These are phyloP conservation scores for Xiphorhynchus elegans DNA, from an alignment of 2,113 vertebrate genomes.

Conservation along the genomic window DNA sequence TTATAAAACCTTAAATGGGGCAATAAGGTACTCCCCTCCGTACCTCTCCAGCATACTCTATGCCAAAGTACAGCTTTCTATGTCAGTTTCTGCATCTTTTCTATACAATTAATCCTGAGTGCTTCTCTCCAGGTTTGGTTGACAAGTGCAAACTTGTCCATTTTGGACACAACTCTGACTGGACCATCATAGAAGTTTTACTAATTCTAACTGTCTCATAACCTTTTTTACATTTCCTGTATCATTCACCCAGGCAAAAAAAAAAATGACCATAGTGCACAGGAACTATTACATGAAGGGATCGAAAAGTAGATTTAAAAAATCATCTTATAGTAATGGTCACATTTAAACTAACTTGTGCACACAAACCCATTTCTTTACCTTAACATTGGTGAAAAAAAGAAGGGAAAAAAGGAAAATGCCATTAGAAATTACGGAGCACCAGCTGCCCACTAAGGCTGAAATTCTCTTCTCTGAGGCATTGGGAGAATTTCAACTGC, in stretches of 20 bases:
- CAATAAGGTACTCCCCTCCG: not conserved
- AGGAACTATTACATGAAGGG: not conserved
- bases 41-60: not conserved
- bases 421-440: not conserved
- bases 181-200: not conserved
- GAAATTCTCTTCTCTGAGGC: not conserved
- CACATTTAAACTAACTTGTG: not conserved
- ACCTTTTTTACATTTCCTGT: not conserved
- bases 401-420: not conserved
- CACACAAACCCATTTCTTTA: not conserved
- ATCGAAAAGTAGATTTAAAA: not conserved
- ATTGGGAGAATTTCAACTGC: not conserved
- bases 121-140: not conserved
- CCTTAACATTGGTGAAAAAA: not conserved
- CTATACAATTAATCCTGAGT: not conserved
- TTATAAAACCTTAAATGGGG: not conserved
- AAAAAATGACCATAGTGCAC: accelerated
- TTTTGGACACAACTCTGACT: not conserved
- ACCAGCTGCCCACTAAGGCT: not conserved
- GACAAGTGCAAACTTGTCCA: not conserved
- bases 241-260: not conserved
- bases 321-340: not conserved
- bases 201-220: not conserved
- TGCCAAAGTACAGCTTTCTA: not conserved
- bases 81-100: not conserved